Conservation (phyloP, 2,113 vertebrate genomes). For the Cygnus buccinator region DNA sequence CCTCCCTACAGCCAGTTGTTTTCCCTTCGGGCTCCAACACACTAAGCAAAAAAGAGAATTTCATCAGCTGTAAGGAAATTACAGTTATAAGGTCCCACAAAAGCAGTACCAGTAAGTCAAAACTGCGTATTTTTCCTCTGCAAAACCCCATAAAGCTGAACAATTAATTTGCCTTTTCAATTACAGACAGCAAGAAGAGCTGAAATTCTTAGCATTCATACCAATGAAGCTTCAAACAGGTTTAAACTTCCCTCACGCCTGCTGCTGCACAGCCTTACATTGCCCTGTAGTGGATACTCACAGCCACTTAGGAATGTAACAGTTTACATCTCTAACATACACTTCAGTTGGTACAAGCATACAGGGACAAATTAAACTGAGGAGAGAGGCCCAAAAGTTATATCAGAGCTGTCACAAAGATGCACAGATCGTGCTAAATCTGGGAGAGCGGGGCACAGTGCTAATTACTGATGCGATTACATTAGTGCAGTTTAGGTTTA, state of each 20-base stretch:
- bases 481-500: background rate
- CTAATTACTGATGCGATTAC: background rate
- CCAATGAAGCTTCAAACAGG: background rate
- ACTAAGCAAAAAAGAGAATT: conserved; percentile 74
- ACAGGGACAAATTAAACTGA: background rate
- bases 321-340: background rate
- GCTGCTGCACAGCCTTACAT: background rate
- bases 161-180: background rate
- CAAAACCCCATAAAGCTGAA: background rate
- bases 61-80: background rate
- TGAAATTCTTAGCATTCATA: background rate
- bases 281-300: background rate
- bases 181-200: background rate
- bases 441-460: background rate
- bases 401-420: background rate
- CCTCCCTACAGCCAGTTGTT: conserved; percentile 93
- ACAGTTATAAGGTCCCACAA: background rate
- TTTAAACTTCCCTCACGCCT: background rate
- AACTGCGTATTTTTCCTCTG: fast-evolving
- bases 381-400: background rate
- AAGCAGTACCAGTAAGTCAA: background rate
- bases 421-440: background rate
- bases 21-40: conserved; percentile 98
- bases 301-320: background rate
- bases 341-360: background rate